phyloP scores from a whole-genome alignment of 2,113 vertebrate genomes.

The Pterocles gutturalis region DNA sequence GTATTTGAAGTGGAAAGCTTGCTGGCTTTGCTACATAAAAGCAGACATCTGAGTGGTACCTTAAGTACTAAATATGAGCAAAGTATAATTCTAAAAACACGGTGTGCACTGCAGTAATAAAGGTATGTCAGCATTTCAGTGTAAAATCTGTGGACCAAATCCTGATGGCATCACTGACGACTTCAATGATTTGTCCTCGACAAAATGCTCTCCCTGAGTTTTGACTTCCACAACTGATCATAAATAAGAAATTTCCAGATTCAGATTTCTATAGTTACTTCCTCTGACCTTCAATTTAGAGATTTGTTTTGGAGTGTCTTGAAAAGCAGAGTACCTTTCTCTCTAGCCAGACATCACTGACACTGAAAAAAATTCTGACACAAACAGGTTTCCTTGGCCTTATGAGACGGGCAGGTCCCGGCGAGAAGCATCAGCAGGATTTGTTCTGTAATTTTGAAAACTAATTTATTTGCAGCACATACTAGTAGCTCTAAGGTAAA shows the following conservation, averaged over 20 bases:
- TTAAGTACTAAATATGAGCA: background rate
- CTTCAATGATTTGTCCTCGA: background rate
- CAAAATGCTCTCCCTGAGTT: background rate
- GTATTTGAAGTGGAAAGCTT: background rate
- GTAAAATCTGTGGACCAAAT: background rate
- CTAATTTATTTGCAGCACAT: background rate
- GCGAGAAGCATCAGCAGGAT: background rate
- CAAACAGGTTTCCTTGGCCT: background rate
- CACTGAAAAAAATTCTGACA: background rate
- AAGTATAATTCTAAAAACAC: background rate
- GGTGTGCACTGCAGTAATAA: background rate
- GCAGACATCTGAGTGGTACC: background rate
- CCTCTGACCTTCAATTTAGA: background rate
- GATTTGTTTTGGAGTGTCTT: background rate
- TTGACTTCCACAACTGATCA: background rate
- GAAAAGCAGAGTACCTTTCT: background rate
- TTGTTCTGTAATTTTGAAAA: background rate
- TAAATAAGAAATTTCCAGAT: background rate
- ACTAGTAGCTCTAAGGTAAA: background rate
- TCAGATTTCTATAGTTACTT: background rate
- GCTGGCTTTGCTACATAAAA: background rate
- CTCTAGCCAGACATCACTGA: background rate
- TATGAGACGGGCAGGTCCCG: background rate
- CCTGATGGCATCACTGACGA: background rate
- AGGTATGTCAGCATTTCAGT: background rate